A percentile compares a stretch with the other conserved stretches of the same genome.
phyloP scores from a whole-genome alignment of 2,797 vertebrate species.

The Apogon hyalosoma region DNA sequence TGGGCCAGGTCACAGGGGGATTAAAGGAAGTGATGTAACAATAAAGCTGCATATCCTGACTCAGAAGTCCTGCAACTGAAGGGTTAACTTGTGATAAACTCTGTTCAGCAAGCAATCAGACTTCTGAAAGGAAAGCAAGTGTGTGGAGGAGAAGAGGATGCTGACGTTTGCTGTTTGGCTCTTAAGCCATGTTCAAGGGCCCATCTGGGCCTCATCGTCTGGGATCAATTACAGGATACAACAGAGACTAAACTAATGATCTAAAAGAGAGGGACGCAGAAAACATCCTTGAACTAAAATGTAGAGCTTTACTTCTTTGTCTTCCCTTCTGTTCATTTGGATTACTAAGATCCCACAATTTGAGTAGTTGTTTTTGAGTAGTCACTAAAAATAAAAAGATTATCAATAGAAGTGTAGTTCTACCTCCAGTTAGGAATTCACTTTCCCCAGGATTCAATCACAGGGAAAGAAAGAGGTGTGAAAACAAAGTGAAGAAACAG shows the following conservation, averaged over 20 bases:
- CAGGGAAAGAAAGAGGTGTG: background rate
- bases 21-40: slow-evolving; percentile 77
- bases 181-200: slow-evolving; percentile 62
- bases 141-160: slow-evolving; percentile 50
- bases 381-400: slow-evolving; percentile 36
- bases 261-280: slow-evolving; percentile 43
- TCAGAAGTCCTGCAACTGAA: slow-evolving; percentile 37
- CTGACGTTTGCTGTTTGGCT: slow-evolving; percentile 76
- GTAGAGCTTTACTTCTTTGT: slow-evolving; percentile 22
- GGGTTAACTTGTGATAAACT: slow-evolving; percentile 74
- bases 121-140: slow-evolving; percentile 24
- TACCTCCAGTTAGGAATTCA: no score
- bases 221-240: slow-evolving; percentile 83
- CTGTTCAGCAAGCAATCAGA: slow-evolving; percentile 18
- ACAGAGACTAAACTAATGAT: slow-evolving; percentile 75
- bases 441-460: slow-evolving; percentile 10
- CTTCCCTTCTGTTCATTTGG: slow-evolving; percentile 15
- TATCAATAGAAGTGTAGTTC: slow-evolving; percentile 29
- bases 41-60: slow-evolving; percentile 34
- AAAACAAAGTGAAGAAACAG: background rate
- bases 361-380: background rate
- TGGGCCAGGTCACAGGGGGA: slow-evolving; percentile 56
- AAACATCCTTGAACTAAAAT: slow-evolving; percentile 52
- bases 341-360: slow-evolving; percentile 10
- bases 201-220: slow-evolving; percentile 76